Evolutionary conservation across 2,888 invertebrate genomes (phyloP).

Genomic region (Taenaris catops): DNA sequence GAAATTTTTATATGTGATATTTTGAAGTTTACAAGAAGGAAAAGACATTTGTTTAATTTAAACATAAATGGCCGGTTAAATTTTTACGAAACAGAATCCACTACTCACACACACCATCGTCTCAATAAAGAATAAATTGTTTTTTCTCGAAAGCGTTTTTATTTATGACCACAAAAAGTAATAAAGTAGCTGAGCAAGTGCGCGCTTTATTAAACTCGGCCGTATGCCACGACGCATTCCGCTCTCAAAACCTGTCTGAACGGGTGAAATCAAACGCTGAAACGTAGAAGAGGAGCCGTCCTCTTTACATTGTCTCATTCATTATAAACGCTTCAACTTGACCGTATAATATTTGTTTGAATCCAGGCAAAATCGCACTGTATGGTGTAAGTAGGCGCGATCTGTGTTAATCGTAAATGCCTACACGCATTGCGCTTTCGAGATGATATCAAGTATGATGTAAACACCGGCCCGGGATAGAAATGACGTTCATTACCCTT

Average conservation of each 20-base stretch:
- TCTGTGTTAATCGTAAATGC: constrained; percentile 58
- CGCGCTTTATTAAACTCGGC: constrained; percentile 70
- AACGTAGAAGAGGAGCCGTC: constrained; percentile 44
- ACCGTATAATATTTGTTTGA: constrained; percentile 59
- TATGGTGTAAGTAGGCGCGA: constrained; percentile 56
- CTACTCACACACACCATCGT: constrained; percentile 2
- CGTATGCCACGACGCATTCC: constrained; percentile 51
- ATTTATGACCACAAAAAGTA: constrained; percentile 71
- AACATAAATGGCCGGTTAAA: too few species aligned
- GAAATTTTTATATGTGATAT: too few species aligned
- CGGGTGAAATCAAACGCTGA: constrained; percentile 53
- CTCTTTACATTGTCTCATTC: constrained; percentile 40
- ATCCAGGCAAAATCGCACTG: constrained; percentile 52
- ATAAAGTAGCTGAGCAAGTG: constrained; percentile 70
- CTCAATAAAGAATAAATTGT: constrained; percentile 46
- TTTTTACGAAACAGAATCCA: too few species aligned
- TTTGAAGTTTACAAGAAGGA: too few species aligned
- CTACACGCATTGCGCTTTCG: constrained; percentile 66
- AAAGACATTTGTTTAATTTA: too few species aligned
- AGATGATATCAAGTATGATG: constrained; percentile 57
- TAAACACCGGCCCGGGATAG: constrained; percentile 35
- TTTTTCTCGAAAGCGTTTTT: constrained; percentile 59
- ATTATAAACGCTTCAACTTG: constrained; percentile 52
- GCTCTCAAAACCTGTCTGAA: constrained; percentile 52
- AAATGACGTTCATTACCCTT: constrained; percentile 44